These are phyloP conservation scores for Galemys pyrenaicus DNA, from an alignment of 2,113 vertebrate genomes.

Conservation along the genomic window DNA sequence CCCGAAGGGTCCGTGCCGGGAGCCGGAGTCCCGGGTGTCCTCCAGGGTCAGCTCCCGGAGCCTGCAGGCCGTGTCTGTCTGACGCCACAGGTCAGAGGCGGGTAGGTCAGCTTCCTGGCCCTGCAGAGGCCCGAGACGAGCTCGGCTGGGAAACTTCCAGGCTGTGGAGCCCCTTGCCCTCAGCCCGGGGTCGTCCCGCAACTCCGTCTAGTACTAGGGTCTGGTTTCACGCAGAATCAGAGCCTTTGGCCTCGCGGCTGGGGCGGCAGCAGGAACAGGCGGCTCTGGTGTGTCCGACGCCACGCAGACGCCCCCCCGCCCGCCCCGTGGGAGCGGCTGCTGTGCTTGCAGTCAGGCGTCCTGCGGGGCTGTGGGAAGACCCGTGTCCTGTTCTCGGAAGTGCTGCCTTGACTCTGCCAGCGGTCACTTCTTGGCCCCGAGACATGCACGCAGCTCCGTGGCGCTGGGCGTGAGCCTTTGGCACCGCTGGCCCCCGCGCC, in stretches of 20 bases:
- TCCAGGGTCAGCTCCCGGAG: no score
- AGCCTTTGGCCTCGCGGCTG: background rate
- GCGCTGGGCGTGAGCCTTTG: background rate
- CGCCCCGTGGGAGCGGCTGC: no score
- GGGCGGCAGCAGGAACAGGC: background rate
- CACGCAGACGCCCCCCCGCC: no score
- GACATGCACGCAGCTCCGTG: no score
- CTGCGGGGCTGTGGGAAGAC: background rate
- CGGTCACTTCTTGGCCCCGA: no score
- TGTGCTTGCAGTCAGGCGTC: background rate
- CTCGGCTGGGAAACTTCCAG: background rate
- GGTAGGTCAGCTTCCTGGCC: background rate
- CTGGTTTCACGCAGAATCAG: background rate
- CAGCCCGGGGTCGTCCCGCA: no score
- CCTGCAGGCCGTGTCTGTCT: no score
- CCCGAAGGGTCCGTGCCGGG: background rate
- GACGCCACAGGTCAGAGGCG: no score
- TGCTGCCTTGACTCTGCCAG: no score
- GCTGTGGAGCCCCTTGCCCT: background rate
- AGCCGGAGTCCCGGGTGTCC: no score
- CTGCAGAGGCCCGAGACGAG: background rate
- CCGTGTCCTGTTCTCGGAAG: background rate
- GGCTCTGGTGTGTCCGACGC: background rate
- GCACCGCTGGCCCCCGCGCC: background rate
- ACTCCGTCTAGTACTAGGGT: background rate